A percentile compares a stretch with the other conserved stretches of the same genome.
phyloP scores from a whole-genome alignment of 2,797 vertebrate genomes.

The Pseudopleuronectes americanus region DNA sequence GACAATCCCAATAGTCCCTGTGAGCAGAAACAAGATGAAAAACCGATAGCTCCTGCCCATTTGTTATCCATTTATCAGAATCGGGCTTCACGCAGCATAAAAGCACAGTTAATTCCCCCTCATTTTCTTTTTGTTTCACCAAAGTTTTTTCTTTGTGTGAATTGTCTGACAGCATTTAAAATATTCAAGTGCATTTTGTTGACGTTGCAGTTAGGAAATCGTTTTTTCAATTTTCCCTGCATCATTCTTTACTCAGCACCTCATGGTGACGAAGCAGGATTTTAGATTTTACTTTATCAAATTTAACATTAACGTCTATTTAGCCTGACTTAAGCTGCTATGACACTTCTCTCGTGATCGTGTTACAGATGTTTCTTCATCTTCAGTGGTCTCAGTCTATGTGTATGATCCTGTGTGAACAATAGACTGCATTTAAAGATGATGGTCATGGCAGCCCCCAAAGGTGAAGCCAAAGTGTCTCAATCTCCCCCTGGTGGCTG shows the following conservation, averaged over 20 bases:
- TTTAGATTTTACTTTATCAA: too few species aligned
- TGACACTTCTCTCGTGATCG: too few species aligned
- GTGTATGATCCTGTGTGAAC: too few species aligned
- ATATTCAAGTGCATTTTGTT: constrained; percentile 15
- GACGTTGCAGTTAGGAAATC: neutral
- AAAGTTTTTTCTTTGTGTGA: constrained; percentile 34
- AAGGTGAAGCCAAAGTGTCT: too few species aligned
- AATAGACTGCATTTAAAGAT: too few species aligned
- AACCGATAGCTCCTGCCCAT: constrained; percentile 45
- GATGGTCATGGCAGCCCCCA: too few species aligned
- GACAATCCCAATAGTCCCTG: constrained; percentile 29
- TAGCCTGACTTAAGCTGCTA: too few species aligned
- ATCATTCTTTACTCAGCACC: neutral
- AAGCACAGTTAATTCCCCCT: constrained; percentile 14
- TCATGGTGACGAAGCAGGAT: too few species aligned
- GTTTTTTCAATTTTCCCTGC: neutral
- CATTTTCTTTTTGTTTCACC: constrained; percentile 21
- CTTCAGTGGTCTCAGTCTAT: too few species aligned
- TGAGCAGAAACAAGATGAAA: constrained; percentile 53
- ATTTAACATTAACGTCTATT: too few species aligned
- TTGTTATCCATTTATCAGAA: constrained; percentile 65
- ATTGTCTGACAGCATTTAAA: constrained; percentile 39
- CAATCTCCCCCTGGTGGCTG: too few species aligned
- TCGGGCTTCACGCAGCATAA: constrained; percentile 42
- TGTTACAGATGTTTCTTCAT: too few species aligned